Conservation (phyloP, 2,797 vertebrate species). For the Otolemur crassicaudatus region DNA sequence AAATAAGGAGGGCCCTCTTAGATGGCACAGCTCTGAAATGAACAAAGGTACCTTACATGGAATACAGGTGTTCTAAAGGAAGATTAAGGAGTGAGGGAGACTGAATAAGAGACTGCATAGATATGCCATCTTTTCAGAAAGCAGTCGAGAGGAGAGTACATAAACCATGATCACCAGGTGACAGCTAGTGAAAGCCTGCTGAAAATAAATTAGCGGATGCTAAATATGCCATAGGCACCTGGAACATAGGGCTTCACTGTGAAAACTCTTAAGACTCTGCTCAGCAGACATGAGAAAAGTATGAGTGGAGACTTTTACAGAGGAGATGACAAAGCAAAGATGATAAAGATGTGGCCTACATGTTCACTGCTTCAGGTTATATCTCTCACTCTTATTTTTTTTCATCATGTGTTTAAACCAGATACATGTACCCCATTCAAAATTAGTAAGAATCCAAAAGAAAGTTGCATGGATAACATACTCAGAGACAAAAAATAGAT, state of each 20-base stretch:
- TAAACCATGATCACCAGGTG: not conserved
- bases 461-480: not conserved
- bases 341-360: not conserved
- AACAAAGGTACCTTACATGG: not conserved
- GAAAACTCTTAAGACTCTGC: not conserved
- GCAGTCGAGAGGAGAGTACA: too few species aligned
- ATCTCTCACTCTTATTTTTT: not conserved
- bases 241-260: not conserved
- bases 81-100: not conserved
- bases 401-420: not conserved
- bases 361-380: not conserved
- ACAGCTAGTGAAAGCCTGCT: not conserved
- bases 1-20: not conserved
- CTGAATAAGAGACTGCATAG: not conserved
- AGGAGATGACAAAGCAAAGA: not conserved
- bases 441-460: conserved; percentile 22
- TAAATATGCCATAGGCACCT: not conserved
- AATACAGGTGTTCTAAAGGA: not conserved
- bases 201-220: not conserved
- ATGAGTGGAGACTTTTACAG: not conserved
- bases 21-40: not conserved
- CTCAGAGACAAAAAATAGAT: not conserved
- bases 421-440: not conserved
- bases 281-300: not conserved
- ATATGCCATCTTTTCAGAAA: not conserved